Percentiles rank a stretch among this genome's conserved stretches.
Evolutionary conservation across 2,888 invertebrate species (phyloP).

Genomic region (Opisthograptis luteolata): DNA sequence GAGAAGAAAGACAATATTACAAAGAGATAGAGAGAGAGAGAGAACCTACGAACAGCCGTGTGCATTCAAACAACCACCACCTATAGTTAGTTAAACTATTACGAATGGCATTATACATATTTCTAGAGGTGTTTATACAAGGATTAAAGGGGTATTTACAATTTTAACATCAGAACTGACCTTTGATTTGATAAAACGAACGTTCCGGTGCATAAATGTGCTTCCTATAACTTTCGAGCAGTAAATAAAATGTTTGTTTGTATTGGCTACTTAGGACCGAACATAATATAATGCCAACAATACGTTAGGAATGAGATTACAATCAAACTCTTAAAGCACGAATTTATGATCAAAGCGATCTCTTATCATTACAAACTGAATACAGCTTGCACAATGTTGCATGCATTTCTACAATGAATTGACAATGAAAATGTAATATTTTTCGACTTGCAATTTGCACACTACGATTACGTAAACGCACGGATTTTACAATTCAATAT

Average conservation of each 20-base stretch:
- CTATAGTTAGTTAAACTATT: slow-evolving; percentile 33
- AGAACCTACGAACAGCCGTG: slow-evolving; percentile 50
- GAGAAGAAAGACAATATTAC: slow-evolving; percentile 73
- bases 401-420: not conserved
- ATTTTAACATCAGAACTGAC: slow-evolving; percentile 30
- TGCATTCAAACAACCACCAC: slow-evolving; percentile 49
- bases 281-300: not conserved
- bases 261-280: not conserved
- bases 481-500: not conserved
- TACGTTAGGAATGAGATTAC: not conserved
- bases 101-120: slow-evolving; percentile 38
- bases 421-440: not conserved
- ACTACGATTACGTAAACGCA: not conserved
- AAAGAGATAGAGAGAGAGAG: slow-evolving; percentile 50
- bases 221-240: no score
- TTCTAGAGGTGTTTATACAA: slow-evolving; percentile 36
- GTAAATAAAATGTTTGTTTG: not conserved
- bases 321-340: not conserved
- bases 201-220: slow-evolving; percentile 11
- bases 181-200: slow-evolving; percentile 17
- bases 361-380: not conserved
- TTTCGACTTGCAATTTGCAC: not conserved
- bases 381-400: no score
- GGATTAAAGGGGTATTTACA: slow-evolving; percentile 34
- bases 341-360: not conserved